Evolutionary conservation across 2,888 invertebrate genomes (phyloP), one percentile per base, ranked within the genome.

Genomic region (Oasisia sp.): DNA sequence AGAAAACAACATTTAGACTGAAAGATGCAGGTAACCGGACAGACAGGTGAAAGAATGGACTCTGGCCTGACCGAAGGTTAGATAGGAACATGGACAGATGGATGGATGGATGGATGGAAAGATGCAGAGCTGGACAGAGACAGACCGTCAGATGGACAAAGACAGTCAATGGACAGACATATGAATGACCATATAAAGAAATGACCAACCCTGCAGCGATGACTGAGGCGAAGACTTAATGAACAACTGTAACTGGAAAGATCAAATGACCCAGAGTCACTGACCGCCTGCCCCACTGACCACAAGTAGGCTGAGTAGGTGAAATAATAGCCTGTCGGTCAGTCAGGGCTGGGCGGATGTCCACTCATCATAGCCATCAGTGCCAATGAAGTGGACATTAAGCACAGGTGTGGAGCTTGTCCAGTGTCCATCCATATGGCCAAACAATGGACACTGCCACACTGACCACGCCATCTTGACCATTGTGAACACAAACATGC

Each of bases 301-400:
- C 74, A 74, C 74, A 14, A 74, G 27, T 74, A 19, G 5, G 5
- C 27, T 19, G 19, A 74, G 27, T 74, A 19, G 5, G 5, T 74
- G 74, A 74, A 74, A 74, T 74, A 74, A 74, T 74, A 74, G 74
- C 27, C 74, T 74, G 74, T 74, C 27, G 27, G 74, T n/a, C 19
- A n/a, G 74, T 74, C 74, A 74, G 27, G 74, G 27, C 19, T 74
- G n/a, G 74, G 5, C 27, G 27, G 74, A 19, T 27, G 27, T 74
- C 27, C 74, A 74, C 27, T 19, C 74, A 74, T 74, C 74, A 74
- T 7, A 7, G n/a, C 74, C 74, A 74, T 74, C 74, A 27, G 14
- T 74, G 74, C 74, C 74, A 74, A 74, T 74, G 27, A 74, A 74
- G 74, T 74, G 19, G 74, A 74, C 74, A 74, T 74, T 74, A 74